A percentile compares a stretch with the other conserved stretches of the same genome.
Conservation (phyloP, 2,888 invertebrate genomes). For the Yponomeuta sedellus region DNA sequence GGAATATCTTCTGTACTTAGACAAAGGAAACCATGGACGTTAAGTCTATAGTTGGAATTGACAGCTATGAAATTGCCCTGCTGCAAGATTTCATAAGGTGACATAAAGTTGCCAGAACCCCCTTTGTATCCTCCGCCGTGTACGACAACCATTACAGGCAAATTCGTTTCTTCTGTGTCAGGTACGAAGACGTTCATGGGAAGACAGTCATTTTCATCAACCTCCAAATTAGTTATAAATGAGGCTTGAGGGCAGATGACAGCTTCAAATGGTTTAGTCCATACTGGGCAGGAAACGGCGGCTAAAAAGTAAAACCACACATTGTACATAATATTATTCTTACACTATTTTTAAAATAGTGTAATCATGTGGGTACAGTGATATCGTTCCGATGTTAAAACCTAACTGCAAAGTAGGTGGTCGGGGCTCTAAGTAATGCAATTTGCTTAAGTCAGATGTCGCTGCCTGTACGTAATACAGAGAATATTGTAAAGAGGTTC, state of each 20-base stretch:
- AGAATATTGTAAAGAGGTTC: too few relatives aligned
- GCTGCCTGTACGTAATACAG: too few relatives aligned
- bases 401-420: too few relatives aligned
- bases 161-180: constrained; percentile 27
- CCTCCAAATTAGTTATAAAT: too few relatives aligned
- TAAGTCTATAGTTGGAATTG: constrained; percentile 31
- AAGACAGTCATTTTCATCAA: constrained; percentile 6
- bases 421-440: too few relatives aligned
- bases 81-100: constrained; percentile 21
- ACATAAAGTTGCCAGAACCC: constrained; percentile 23
- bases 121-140: constrained; percentile 35
- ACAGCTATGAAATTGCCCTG: constrained; percentile 25
- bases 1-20: too few relatives aligned
- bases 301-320: background rate
- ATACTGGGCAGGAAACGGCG: constrained; percentile 7
- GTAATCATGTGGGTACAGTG: too few relatives aligned
- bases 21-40: constrained; percentile 33
- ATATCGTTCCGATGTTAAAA: too few relatives aligned
- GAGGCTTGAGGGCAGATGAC: background rate
- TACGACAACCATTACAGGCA: constrained; percentile 33
- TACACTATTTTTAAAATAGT: too few relatives aligned
- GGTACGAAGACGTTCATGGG: constrained; percentile 28
- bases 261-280: constrained; percentile 9
- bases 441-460: too few relatives aligned
- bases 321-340: too few relatives aligned